Base-by-base conservation (phyloP, 2,797 vertebrate species). In the Scolopax rusticola region DNA sequence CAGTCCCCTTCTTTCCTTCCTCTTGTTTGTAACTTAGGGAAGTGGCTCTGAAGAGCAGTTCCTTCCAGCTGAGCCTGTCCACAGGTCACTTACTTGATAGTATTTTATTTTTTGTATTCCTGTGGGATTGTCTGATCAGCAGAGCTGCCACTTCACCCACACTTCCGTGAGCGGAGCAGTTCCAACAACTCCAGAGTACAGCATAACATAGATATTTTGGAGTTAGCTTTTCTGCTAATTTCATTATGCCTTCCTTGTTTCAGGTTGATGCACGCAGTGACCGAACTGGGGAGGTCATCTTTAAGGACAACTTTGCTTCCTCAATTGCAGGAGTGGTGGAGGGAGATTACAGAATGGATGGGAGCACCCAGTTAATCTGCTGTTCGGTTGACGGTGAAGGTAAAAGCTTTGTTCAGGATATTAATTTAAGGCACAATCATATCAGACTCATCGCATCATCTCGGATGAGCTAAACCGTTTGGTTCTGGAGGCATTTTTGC, bases 231-330 rank as follows among this genome's bases (percentile, higher is more conserved):
- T 57, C 20, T 77, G 30, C 86, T 90, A 54, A 30, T 32, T 56
- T 90, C 57, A 30, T 32, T 56, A 32, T 41, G 41, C 43, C 67
- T 63, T 40, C 76, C 57, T 87, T 24, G 18, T 95, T 94, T n/a
- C 95, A 99, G 99, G 98, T 99, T 32, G 99, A 99, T 54, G 99
- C 99, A 9, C 99, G 99, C 41, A 99, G 99, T 77, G 99, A 99
- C 95, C 99, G 99, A 50, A 99, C 99, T 6, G 99, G 99, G 3
- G 99, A 99, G 89, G 99, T 99, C 69, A 99, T 99, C 97, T 99
- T 99, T 97, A 99, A 99, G 96, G 99, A 99, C 97, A 99, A 99
- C 97, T 99, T 99, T 94, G 98, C 99, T 53, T 99, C 99, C 13
- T 99, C 99, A 1, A 95, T 99, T 92, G 99, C 99, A 24, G 99